These are phyloP conservation scores for Drosophila cardini DNA, from an alignment of 1,140 invertebrate species.

Conservation along the genomic window DNA sequence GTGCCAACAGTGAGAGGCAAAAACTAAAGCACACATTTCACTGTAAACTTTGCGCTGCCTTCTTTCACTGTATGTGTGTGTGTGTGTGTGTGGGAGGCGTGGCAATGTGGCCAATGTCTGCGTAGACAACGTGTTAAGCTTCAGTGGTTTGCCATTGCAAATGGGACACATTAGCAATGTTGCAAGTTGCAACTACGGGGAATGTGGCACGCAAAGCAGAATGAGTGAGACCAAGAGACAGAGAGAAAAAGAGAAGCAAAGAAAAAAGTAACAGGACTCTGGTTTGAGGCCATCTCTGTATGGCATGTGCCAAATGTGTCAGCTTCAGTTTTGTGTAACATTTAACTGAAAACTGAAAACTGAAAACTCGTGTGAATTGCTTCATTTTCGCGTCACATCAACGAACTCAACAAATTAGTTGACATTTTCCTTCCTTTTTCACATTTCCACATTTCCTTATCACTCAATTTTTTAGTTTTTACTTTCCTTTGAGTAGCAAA, in stretches of 20 bases:
- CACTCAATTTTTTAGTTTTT: not conserved
- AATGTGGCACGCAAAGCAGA: conserved; percentile 1
- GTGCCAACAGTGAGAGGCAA: conserved; percentile 52
- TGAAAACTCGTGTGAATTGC: conserved; percentile 33
- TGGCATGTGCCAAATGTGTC: conserved; percentile 75
- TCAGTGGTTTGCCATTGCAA: conserved; percentile 80
- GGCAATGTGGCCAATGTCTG: conserved; percentile 60
- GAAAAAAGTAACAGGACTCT: conserved; percentile 11
- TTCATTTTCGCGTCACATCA: conserved; percentile 30
- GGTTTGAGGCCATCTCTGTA: conserved; percentile 21
- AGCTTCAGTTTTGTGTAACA: conserved; percentile 44
- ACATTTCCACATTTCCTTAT: not conserved
- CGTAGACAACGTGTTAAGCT: conserved; percentile 83
- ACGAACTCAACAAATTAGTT: conserved; percentile 36
- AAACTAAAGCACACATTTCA: conserved; percentile 71
- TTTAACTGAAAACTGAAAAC: not conserved
- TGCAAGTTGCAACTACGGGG: conserved; percentile 45
- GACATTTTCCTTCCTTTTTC: conserved; percentile 4
- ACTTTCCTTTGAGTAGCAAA: conserved; percentile 11
- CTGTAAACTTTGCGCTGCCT: conserved; percentile 53
- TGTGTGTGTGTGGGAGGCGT: conserved; percentile 35
- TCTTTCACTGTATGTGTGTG: conserved; percentile 15
- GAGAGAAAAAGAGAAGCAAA: conserved; percentile 3
- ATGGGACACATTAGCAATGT: conserved; percentile 82
- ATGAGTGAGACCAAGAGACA: not conserved